phyloP scores from a whole-genome alignment of 2,113 vertebrate genomes.

The Echinops telfairi region DNA sequence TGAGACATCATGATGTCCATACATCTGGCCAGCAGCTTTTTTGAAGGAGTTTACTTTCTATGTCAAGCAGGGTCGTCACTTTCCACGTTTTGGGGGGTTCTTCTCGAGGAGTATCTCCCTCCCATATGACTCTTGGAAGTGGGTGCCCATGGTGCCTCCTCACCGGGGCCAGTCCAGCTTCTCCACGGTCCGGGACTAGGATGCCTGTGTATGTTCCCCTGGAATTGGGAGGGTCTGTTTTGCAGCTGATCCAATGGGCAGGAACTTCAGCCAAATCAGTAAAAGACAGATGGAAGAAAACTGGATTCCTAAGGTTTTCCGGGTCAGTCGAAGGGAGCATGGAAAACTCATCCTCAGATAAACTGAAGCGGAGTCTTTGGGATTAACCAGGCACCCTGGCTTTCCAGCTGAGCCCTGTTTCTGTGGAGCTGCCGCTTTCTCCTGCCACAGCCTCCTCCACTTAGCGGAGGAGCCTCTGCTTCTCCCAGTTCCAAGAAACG shows the following conservation, averaged over 20 bases:
- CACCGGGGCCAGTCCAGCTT: neutral
- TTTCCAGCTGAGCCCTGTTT: neutral
- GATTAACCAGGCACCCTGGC: neutral
- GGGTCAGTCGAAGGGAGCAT: neutral
- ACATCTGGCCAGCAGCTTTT: neutral
- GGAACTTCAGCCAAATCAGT: conserved; percentile 19
- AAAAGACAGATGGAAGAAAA: conserved; percentile 48
- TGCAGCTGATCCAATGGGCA: neutral
- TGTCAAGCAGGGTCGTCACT: neutral
- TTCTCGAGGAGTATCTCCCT: neutral
- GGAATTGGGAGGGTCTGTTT: neutral
- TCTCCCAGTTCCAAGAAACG: neutral
- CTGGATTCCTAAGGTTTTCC: conserved; percentile 36
- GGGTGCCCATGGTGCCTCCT: neutral
- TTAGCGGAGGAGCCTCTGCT: neutral
- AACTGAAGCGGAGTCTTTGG: neutral
- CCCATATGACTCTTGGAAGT: neutral
- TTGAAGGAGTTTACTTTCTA: neutral
- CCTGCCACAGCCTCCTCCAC: neutral
- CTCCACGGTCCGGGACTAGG: neutral
- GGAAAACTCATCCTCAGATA: neutral
- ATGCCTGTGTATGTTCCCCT: neutral
- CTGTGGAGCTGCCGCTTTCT: neutral
- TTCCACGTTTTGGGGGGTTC: neutral
- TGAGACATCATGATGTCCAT: conserved; percentile 1